Conservation (phyloP, 2,113 vertebrate genomes). For the Austrofundulus limnaeus region DNA sequence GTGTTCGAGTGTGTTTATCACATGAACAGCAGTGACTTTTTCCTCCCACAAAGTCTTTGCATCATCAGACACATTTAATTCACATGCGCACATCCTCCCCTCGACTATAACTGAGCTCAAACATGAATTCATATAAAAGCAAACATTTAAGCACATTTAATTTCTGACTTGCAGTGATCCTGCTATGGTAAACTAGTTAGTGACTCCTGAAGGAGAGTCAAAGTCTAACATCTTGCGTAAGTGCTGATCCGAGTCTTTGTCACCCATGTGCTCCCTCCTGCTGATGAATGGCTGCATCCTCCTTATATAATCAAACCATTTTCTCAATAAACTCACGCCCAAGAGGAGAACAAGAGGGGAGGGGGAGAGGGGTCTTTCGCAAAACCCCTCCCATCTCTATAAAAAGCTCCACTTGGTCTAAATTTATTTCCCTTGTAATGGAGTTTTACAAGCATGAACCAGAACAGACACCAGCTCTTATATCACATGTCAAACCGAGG, state of each 20-base stretch:
- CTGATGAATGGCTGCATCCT: conserved; percentile 54
- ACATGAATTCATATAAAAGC: conserved; percentile 53
- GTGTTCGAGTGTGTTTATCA: conserved; percentile 71
- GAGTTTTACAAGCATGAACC: conserved; percentile 34
- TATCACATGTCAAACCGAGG: conserved; percentile 47
- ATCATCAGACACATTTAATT: conserved; percentile 53
- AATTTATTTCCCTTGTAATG: conserved; percentile 32
- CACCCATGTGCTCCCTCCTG: conserved; percentile 6
- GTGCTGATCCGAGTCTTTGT: conserved; percentile 39
- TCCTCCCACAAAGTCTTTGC: conserved; percentile 35
- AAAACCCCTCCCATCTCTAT: neutral
- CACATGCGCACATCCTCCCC: conserved; percentile 42
- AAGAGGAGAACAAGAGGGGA: neutral
- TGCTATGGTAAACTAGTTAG: neutral
- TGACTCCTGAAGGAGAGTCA: neutral
- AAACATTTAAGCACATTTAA: neutral
- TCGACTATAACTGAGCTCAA: conserved; percentile 48
- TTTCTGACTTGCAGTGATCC: neutral
- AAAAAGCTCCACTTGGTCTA: conserved; percentile 33
- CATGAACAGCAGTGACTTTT: conserved; percentile 56
- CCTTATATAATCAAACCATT: conserved; percentile 55
- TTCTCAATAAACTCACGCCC: conserved; percentile 53
- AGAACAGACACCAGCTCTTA: conserved; percentile 31
- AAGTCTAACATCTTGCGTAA: conserved; percentile 23
- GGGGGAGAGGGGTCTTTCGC: conserved; percentile 10